These are phyloP conservation scores for Tetranychus piercei DNA, from an alignment of 2,888 invertebrate species.

Conservation along the genomic window DNA sequence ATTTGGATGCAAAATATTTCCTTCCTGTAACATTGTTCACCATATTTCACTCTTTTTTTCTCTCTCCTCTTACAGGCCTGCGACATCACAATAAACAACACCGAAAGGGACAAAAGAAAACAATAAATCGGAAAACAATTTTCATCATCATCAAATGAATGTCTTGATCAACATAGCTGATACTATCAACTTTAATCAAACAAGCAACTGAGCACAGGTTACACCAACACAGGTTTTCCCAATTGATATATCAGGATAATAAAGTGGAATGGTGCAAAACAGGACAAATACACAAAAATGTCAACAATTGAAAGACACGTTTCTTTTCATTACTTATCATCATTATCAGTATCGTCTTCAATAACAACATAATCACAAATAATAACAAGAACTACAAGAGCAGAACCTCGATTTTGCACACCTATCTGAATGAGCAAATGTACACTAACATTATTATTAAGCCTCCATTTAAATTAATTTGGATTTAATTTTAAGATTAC, in stretches of 20 bases:
- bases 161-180: background rate
- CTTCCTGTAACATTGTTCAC: background rate
- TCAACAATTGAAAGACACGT: background rate
- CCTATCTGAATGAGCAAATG: too few species aligned
- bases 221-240: too few species aligned
- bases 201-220: too few species aligned
- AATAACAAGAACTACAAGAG: too few species aligned
- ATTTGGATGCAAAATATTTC: background rate
- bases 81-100: too few species aligned
- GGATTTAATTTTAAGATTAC: too few species aligned
- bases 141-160: background rate
- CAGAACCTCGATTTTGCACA: too few species aligned
- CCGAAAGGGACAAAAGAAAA: background rate
- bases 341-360: background rate
- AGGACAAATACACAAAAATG: background rate
- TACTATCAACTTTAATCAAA: background rate
- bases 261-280: background rate
- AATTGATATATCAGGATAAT: background rate
- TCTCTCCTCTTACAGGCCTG: too few species aligned
- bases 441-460: too few species aligned
- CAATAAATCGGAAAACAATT: background rate
- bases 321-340: background rate
- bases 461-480: too few species aligned
- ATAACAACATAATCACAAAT: too few species aligned
- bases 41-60: background rate